A percentile compares a stretch with the other conserved stretches of the same genome.
Conservation (phyloP, 2,797 vertebrate species). For the Danio albolineatus region DNA sequence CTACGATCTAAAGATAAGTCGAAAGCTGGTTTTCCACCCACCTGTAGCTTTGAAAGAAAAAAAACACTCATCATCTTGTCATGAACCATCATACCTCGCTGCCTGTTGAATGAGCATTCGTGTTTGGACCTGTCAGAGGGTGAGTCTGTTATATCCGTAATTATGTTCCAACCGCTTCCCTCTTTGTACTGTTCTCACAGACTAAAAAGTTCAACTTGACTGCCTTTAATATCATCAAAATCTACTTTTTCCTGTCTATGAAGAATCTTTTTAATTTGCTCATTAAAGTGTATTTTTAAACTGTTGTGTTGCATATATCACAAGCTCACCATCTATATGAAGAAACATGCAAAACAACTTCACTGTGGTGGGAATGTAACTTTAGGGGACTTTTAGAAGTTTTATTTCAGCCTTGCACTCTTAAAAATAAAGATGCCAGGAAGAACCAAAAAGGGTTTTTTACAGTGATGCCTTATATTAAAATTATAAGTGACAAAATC, state of each 20-base stretch:
- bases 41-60: slow-evolving; percentile 4
- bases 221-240: neutral
- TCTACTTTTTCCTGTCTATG: too few species aligned
- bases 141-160: slow-evolving; percentile 59
- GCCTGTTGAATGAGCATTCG: slow-evolving; percentile 3
- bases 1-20: neutral
- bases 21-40: slow-evolving; percentile 20
- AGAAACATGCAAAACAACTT: slow-evolving; percentile 2
- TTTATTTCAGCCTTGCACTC: too few species aligned
- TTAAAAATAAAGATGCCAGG: too few species aligned
- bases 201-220: neutral
- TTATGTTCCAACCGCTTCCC: slow-evolving; percentile 27
- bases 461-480: too few species aligned
- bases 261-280: neutral
- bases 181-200: slow-evolving; percentile 7
- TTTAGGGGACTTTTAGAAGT: too few species aligned
- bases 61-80: slow-evolving; percentile 10
- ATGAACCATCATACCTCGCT: slow-evolving; percentile 51
- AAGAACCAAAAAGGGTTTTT: too few species aligned
- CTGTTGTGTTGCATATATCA: neutral
- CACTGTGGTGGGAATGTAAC: neutral
- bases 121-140: slow-evolving; percentile 38
- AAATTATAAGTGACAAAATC: too few species aligned
- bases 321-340: neutral
- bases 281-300: neutral